Evolutionary conservation across 2,888 invertebrate genomes (phyloP).

Genomic region (Slavum lentiscoides): DNA sequence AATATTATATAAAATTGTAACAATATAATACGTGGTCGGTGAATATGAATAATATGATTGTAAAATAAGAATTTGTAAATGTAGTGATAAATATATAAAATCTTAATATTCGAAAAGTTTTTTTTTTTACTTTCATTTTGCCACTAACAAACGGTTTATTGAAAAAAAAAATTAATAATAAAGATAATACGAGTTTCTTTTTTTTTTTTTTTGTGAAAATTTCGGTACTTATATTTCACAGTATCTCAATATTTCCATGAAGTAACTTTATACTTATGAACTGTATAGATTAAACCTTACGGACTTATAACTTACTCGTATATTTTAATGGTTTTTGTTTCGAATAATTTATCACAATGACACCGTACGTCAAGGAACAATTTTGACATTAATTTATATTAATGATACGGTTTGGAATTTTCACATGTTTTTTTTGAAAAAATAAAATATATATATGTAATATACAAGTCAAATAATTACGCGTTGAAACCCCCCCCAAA

Average conservation of each 20-base stretch:
- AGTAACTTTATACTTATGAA: neutral
- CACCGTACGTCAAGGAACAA: neutral
- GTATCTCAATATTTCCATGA: neutral
- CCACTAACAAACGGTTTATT: too few relatives aligned
- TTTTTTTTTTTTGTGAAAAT: too few relatives aligned
- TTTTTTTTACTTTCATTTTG: too few relatives aligned
- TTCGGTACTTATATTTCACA: too few relatives aligned
- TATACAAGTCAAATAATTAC: constrained; percentile 4
- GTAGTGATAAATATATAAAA: too few relatives aligned
- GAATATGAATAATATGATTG: too few relatives aligned
- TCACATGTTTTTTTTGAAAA: too few relatives aligned
- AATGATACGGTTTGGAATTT: constrained; percentile 7
- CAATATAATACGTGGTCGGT: neutral
- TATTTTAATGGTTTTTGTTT: constrained; percentile 18
- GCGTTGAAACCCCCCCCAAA: neutral
- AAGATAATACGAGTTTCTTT: too few relatives aligned
- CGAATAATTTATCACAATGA: constrained; percentile 38
- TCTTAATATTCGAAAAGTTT: too few relatives aligned
- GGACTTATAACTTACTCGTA: neutral
- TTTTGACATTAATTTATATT: constrained; percentile 35
- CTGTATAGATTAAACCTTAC: neutral
- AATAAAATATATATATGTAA: neutral
- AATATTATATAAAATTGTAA: neutral
- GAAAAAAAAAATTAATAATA: too few relatives aligned
- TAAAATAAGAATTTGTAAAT: too few relatives aligned